Conservation (phyloP, 2,888 invertebrate genomes). For the Drosophila meridionalis region DNA sequence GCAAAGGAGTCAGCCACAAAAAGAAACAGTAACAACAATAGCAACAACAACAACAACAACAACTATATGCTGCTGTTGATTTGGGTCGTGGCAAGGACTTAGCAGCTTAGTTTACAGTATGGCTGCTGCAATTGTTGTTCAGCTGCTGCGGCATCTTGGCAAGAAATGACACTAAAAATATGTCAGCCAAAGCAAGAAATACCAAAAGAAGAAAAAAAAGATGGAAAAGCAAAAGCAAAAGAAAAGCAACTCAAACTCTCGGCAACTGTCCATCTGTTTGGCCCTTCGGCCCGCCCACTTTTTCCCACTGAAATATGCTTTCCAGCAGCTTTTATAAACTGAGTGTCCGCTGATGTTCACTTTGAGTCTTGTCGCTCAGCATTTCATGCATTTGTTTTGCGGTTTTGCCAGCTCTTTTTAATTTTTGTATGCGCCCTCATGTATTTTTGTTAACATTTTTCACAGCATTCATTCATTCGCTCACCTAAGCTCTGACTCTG, state of each 20-base stretch:
- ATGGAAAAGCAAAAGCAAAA: neutral
- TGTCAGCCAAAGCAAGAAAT: conserved; percentile 54
- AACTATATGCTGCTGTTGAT: conserved; percentile 53
- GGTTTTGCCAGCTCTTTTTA: conserved; percentile 57
- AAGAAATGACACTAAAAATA: conserved; percentile 73
- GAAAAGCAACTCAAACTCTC: conserved; percentile 6
- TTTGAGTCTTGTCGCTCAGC: conserved; percentile 46
- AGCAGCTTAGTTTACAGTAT: conserved; percentile 56
- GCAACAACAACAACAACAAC: neutral
- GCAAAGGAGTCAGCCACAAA: conserved; percentile 11
- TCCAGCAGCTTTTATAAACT: conserved; percentile 62
- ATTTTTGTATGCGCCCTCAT: conserved; percentile 50
- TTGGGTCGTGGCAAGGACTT: conserved; percentile 76
- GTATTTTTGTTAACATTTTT: conserved; percentile 65
- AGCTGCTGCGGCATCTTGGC: conserved; percentile 44
- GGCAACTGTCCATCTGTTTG: conserved; percentile 44
- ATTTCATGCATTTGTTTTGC: conserved; percentile 76
- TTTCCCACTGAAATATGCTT: conserved; percentile 54
- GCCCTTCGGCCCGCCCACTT: neutral
- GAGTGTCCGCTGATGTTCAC: conserved; percentile 29
- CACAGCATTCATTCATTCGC: conserved; percentile 35
- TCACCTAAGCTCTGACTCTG: conserved; percentile 31
- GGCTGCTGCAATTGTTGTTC: conserved; percentile 25
- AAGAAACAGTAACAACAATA: neutral
- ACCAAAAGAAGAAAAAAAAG: neutral